Base-by-base conservation (phyloP, 2,797 vertebrate genomes). In the Coreius guichenoti region DNA sequence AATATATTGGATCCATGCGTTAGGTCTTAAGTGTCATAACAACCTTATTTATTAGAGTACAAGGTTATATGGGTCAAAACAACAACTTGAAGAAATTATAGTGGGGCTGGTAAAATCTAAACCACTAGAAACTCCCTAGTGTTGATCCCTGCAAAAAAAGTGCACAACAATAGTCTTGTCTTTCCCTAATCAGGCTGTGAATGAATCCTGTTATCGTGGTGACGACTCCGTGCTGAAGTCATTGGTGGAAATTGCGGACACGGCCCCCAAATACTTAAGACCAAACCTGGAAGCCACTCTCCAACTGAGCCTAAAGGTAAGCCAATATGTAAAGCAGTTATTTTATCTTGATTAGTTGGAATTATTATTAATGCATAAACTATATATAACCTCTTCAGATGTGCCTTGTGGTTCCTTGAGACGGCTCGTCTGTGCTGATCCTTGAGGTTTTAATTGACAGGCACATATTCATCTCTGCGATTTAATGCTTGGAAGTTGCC, bases 171-270 rank as follows among this genome's bases (percentile, higher is more conserved):
- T 0, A 19, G 36, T 0, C 63, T 72, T 51, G n/a, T 8, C 13
- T 84, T 1, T 77, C 23, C 21, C 21, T 23, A 61, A 90, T 65
- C 93, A 99, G 98, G 96, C 96, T 11, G 97, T 99, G 86, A 99
- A 99, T 84, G 98, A 99, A 75, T 99, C 98, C 0, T 98, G 98
- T 91, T 99, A 99, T 89, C 96, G 97, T 91, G 97, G 95, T 7
- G 98, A 99, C 12, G 98, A 99, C 92, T 97, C 98, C 0, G 98
- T 99, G 90, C 95, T 99, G 81, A 99, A 99, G 92, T 98, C 98
- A 61, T 94, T 99, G 36, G 98, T 99, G 92, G 98, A 99, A 91
- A 98, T 99, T 61, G 98, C 98, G 19, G 98, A 99, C 94, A 98
- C 98, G 0, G 98, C 98, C 29, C 98, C 98, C 0, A 99, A 99